These are phyloP conservation scores for Suillia variegata DNA, from an alignment of 2,888 invertebrate species.

Conservation along the genomic window DNA sequence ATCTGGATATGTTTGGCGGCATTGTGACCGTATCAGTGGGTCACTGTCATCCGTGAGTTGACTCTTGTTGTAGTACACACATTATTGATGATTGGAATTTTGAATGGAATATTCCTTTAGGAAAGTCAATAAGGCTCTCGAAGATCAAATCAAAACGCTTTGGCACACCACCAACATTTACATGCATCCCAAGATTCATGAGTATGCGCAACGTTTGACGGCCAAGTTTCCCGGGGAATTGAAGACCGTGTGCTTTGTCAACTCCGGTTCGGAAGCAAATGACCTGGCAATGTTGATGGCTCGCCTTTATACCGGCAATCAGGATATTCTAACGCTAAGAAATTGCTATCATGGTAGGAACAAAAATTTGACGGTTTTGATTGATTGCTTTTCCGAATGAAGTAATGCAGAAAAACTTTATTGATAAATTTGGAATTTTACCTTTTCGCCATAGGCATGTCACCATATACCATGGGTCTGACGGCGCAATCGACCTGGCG, in stretches of 20 bases:
- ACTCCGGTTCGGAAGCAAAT: conserved; percentile 97
- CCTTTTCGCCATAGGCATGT: no score
- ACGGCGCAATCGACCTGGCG: conserved; percentile 83
- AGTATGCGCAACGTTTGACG: conserved; percentile 84
- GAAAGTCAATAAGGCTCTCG: conserved; percentile 79
- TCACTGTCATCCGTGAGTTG: conserved; percentile 94
- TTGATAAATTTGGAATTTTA: no score
- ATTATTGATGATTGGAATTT: not conserved
- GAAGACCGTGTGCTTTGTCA: conserved; percentile 90
- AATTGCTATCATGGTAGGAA: conserved; percentile 95
- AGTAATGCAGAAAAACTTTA: no score
- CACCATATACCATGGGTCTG: conserved; percentile 80
- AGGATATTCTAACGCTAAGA: conserved; percentile 83
- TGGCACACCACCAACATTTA: conserved; percentile 96
- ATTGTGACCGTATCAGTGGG: conserved; percentile 98
- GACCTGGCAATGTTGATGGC: conserved; percentile 91
- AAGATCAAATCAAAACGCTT: conserved; percentile 77
- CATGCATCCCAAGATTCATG: conserved; percentile 85
- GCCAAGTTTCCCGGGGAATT: conserved; percentile 83
- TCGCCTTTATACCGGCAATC: conserved; percentile 81
- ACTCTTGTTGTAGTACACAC: not conserved
- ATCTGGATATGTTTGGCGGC: conserved; percentile 94
- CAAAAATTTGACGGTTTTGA: no score
- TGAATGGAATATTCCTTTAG: conserved; percentile 62
- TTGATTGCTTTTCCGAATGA: no score